A percentile compares a stretch with the other conserved stretches of the same genome.
Evolutionary conservation across 2,888 invertebrate species (phyloP).

Genomic region (Lepidochrysops patricia): DNA sequence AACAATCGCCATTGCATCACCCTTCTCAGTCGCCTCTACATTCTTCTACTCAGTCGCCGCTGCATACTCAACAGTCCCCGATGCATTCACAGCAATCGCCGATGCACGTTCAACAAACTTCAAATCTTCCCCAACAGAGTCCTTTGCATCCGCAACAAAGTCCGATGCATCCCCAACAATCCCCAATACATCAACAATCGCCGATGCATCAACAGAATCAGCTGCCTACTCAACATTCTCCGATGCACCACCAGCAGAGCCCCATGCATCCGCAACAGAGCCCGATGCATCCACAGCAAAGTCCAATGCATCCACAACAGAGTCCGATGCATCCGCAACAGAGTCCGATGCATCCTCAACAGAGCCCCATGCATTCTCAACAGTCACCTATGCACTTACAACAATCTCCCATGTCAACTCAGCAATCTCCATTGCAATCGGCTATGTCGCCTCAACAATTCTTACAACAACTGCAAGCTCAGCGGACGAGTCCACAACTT

Average conservation of each 20-base stretch:
- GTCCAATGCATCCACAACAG: constrained; percentile 46
- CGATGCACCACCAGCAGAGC: constrained; percentile 49
- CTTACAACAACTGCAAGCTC: constrained; percentile 52
- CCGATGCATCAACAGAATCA: constrained; percentile 38
- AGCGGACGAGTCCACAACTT: constrained; percentile 63
- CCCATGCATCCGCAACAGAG: constrained; percentile 52
- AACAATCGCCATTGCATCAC: constrained; percentile 53
- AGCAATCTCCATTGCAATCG: constrained; percentile 44
- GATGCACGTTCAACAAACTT: constrained; percentile 50
- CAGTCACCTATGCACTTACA: constrained; percentile 39
- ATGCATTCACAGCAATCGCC: constrained; percentile 57
- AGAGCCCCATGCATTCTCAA: constrained; percentile 44
- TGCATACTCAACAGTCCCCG: constrained; percentile 56
- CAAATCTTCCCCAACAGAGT: constrained; percentile 41
- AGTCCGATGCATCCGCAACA: constrained; percentile 49
- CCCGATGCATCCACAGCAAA: constrained; percentile 46
- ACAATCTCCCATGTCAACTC: constrained; percentile 46
- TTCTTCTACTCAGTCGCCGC: constrained; percentile 53
- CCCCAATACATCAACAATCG: constrained; percentile 41
- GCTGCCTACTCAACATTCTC: constrained; percentile 45
- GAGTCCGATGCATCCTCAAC: constrained; percentile 47
- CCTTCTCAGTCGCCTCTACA: constrained; percentile 54
- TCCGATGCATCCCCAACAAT: constrained; percentile 42
- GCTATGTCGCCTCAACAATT: constrained; percentile 41
- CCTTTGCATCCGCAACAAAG: constrained; percentile 43